Evolutionary conservation across 2,113 vertebrate species (phyloP).

Genomic region (Irena cyanogastra): DNA sequence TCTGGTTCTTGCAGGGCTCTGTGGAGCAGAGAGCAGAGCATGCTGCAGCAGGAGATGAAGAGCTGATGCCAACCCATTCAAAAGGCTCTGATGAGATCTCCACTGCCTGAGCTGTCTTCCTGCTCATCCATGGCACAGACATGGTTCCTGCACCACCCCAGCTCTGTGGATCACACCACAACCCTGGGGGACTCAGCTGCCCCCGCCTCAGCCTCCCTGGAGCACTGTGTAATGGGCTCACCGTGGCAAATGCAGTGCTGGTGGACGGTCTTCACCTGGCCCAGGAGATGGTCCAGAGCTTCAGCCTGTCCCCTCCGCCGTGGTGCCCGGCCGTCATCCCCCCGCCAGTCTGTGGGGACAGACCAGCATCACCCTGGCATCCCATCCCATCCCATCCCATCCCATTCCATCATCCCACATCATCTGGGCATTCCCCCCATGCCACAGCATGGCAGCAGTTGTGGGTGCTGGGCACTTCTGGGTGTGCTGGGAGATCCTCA

Average conservation of each 20-base stretch:
- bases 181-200: neutral
- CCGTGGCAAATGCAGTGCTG: slow-evolving; percentile 85
- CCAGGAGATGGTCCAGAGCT: slow-evolving; percentile 81
- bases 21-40: slow-evolving; percentile 13
- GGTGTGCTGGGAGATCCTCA: neutral
- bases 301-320: slow-evolving; percentile 80
- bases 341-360: slow-evolving; percentile 80
- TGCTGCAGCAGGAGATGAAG: neutral
- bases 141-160: no score
- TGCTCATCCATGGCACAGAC: neutral
- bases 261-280: slow-evolving; percentile 85
- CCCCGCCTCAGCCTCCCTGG: neutral
- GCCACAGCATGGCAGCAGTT: accelerated
- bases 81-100: neutral
- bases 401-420: neutral
- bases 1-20: slow-evolving; percentile 84
- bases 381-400: no score
- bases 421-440: neutral
- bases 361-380: neutral
- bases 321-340: slow-evolving; percentile 75
- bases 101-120: neutral
- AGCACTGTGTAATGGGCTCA: neutral
- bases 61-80: accelerated
- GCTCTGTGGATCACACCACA: neutral
- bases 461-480: neutral